phyloP scores from a whole-genome alignment of 1,140 invertebrate genomes.

The Mactra quadrangularis region DNA sequence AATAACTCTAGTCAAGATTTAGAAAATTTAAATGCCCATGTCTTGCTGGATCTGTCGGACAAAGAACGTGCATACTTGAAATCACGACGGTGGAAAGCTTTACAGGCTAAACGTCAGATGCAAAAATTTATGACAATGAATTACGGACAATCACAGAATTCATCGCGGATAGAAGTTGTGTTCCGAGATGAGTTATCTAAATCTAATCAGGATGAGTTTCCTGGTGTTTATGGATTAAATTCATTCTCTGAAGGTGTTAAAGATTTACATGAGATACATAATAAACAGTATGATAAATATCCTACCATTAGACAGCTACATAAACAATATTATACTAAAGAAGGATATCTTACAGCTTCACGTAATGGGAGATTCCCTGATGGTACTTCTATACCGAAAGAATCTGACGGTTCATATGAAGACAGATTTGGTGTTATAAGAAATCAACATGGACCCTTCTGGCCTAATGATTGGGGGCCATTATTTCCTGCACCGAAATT shows the following conservation, averaged over 20 bases:
- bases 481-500: conserved; percentile 78
- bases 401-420: conserved; percentile 76
- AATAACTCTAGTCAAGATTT: conserved; percentile 56
- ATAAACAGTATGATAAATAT: conserved; percentile 69
- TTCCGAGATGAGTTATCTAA: conserved; percentile 75
- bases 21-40: conserved; percentile 74
- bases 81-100: conserved; percentile 71
- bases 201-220: conserved; percentile 79
- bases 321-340: conserved; percentile 79
- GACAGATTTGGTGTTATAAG: conserved; percentile 81
- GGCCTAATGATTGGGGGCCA: conserved; percentile 80
- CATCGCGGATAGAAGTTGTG: conserved; percentile 68
- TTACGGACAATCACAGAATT: conserved; percentile 59
- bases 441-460: conserved; percentile 80
- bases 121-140: conserved; percentile 71
- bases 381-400: conserved; percentile 68
- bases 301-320: conserved; percentile 68
- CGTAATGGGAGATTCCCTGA: conserved; percentile 75
- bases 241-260: conserved; percentile 76
- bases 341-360: conserved; percentile 76
- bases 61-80: conserved; percentile 71
- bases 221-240: conserved; percentile 76
- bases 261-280: conserved; percentile 63
- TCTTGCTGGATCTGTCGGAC: conserved; percentile 70
- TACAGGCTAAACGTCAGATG: conserved; percentile 70